Conservation (phyloP, 2,113 vertebrate genomes). For the Romanogobio albipinnatus region DNA sequence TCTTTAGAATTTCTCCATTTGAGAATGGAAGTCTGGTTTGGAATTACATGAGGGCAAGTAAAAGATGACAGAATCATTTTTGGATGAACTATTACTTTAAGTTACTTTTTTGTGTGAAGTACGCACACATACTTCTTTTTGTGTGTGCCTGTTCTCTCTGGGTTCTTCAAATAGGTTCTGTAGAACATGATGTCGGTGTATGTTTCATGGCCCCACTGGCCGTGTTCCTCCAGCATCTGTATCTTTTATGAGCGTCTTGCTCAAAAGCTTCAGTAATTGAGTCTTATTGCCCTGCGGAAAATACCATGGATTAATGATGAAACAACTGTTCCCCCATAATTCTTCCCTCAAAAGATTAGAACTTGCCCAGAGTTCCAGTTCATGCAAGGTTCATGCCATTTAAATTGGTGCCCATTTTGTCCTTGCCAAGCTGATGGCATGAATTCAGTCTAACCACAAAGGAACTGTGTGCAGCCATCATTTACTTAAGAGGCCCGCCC, state of each 20-base stretch:
- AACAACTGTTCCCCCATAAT: constrained; percentile 48
- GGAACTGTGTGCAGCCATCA: constrained; percentile 44
- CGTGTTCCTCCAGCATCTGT: constrained; percentile 57
- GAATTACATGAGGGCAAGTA: background rate
- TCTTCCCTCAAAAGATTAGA: constrained; percentile 50
- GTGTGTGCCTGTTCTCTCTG: constrained; percentile 28
- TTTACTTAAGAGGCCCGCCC: constrained; percentile 35
- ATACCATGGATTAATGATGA: constrained; percentile 56
- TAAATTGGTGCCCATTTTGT: constrained; percentile 38
- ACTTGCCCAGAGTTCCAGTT: constrained; percentile 51
- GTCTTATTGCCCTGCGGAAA: constrained; percentile 57
- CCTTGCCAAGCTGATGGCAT: constrained; percentile 50
- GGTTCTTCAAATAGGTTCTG: constrained; percentile 37
- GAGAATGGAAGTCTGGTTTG: background rate
- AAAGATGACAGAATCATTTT: background rate
- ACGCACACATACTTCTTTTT: background rate
- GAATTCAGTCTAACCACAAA: constrained; percentile 62
- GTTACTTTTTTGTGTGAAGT: constrained; percentile 11
- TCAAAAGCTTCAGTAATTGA: constrained; percentile 51
- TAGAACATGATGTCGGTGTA: constrained; percentile 24
- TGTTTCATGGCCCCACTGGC: constrained; percentile 49
- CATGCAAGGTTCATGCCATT: constrained; percentile 61
- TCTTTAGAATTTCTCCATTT: background rate
- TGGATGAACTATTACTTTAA: background rate
- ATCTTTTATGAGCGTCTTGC: constrained; percentile 59